Evolutionary conservation across 2,113 vertebrate genomes (phyloP).

Genomic region (Salvelinus sp.): DNA sequence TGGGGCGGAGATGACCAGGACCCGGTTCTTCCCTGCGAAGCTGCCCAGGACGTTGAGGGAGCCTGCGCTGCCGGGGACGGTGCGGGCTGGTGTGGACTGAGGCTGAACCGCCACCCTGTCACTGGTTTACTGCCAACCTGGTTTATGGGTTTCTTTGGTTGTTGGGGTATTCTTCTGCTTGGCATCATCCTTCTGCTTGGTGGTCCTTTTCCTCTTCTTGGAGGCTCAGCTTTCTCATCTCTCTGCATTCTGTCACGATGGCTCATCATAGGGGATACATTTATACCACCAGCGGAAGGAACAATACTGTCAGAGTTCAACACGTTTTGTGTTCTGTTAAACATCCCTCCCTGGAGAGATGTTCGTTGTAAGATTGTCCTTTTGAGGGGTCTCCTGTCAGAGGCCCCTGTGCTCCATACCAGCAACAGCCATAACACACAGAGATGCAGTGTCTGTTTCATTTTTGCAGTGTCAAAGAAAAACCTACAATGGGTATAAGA

Average conservation of each 20-base stretch:
- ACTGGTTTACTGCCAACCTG: slow-evolving; percentile 33
- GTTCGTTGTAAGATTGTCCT: background rate
- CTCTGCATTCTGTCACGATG: slow-evolving; percentile 31
- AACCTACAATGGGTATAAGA: background rate
- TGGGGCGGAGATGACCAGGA: slow-evolving; percentile 86
- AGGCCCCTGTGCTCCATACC: slow-evolving; percentile 63
- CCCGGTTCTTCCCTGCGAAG: slow-evolving; percentile 83
- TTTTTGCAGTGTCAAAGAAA: slow-evolving; percentile 63
- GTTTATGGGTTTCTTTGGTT: slow-evolving; percentile 38
- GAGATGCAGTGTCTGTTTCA: slow-evolving; percentile 73
- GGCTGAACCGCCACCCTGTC: slow-evolving; percentile 1
- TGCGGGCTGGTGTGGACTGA: slow-evolving; percentile 60
- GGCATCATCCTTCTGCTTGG: slow-evolving; percentile 34
- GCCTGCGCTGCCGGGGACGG: slow-evolving; percentile 63
- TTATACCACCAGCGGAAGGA: background rate
- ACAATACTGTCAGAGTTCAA: slow-evolving; percentile 4
- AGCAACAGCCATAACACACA: slow-evolving; percentile 66
- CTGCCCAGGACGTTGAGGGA: slow-evolving; percentile 81
- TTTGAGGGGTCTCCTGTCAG: slow-evolving; percentile 41
- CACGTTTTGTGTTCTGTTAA: background rate
- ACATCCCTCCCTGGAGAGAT: background rate
- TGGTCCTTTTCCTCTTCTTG: background rate
- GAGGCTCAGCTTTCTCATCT: slow-evolving; percentile 24
- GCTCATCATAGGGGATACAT: slow-evolving; percentile 36
- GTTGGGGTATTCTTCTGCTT: slow-evolving; percentile 49